Percentiles rank a stretch among this genome's conserved stretches.
Conservation (phyloP, 2,113 vertebrate species). For the Onychorhynchus coronatus region DNA sequence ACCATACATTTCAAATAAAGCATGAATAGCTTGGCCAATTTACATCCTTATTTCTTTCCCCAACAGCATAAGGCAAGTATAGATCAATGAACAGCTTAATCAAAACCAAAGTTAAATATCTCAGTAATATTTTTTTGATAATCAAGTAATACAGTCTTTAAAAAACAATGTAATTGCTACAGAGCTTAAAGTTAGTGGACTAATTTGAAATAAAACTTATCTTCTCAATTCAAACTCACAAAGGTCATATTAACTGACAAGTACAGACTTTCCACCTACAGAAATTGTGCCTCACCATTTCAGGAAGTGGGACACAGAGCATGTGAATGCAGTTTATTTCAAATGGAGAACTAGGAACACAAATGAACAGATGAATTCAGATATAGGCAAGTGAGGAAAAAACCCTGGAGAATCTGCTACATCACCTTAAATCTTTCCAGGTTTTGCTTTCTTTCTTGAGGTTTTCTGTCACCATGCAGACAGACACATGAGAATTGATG, state of each 20-base stretch:
- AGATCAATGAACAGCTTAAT: neutral
- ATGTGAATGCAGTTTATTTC: neutral
- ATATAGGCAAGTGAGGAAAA: neutral
- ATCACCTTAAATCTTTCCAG: slow-evolving; percentile 95
- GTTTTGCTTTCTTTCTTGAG: slow-evolving; percentile 93
- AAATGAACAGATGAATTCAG: neutral
- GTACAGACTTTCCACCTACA: neutral
- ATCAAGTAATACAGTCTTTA: neutral
- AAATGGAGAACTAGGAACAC: neutral
- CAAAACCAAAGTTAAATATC: neutral
- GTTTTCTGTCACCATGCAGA: slow-evolving; percentile 96
- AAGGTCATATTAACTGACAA: neutral
- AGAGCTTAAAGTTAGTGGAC: neutral
- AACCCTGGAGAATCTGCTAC: neutral
- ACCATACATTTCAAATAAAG: neutral
- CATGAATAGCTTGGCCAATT: neutral
- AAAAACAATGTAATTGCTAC: neutral
- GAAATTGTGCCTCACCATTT: neutral
- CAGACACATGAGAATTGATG: slow-evolving; percentile 97
- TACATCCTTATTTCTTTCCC: neutral
- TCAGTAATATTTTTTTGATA: neutral
- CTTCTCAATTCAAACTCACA: neutral
- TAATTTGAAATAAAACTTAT: neutral
- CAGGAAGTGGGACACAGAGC: neutral
- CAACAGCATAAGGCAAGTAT: neutral